phyloP scores from a whole-genome alignment of 2,113 vertebrate genomes.

The Pelodiscus sinensis region DNA sequence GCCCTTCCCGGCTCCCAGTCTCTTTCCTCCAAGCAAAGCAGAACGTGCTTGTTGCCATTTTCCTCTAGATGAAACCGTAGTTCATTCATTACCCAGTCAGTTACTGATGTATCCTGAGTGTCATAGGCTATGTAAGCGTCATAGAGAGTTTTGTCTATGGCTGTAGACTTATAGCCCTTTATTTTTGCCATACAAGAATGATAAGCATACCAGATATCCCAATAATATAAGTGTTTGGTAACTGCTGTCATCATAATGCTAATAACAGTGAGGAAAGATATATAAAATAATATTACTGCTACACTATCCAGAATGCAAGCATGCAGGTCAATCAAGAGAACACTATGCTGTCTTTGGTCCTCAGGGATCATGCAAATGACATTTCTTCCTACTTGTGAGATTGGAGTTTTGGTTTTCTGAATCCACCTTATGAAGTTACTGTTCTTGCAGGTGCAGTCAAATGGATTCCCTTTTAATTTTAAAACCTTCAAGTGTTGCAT shows the following conservation, averaged over 20 bases:
- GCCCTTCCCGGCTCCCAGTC: slow-evolving; percentile 77
- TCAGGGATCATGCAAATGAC: slow-evolving; percentile 64
- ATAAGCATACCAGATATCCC: slow-evolving; percentile 85
- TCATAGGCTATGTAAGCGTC: slow-evolving; percentile 85
- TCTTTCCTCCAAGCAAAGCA: slow-evolving; percentile 79
- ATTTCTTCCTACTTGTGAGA: slow-evolving; percentile 70
- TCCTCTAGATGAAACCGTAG: slow-evolving; percentile 82
- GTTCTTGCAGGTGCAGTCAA: slow-evolving; percentile 77
- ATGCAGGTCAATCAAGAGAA: slow-evolving; percentile 70
- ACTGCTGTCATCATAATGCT: slow-evolving; percentile 67
- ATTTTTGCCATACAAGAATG: slow-evolving; percentile 81
- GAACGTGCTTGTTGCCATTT: slow-evolving; percentile 67
- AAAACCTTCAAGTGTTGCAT: slow-evolving; percentile 50
- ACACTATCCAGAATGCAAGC: slow-evolving; percentile 65
- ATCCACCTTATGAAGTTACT: slow-evolving; percentile 78
- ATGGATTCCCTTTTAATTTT: slow-evolving; percentile 72
- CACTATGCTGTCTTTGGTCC: background rate
- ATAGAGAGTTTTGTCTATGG: slow-evolving; percentile 72
- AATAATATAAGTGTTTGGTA: slow-evolving; percentile 84
- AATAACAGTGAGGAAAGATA: slow-evolving; percentile 61
- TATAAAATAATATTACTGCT: slow-evolving; percentile 57
- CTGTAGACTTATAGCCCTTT: slow-evolving; percentile 75
- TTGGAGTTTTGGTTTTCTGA: slow-evolving; percentile 46
- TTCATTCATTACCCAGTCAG: slow-evolving; percentile 83
- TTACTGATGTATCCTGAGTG: slow-evolving; percentile 80